Evolutionary conservation across 2,113 vertebrate genomes (phyloP).

Genomic region (Tragelaphus imberbis): DNA sequence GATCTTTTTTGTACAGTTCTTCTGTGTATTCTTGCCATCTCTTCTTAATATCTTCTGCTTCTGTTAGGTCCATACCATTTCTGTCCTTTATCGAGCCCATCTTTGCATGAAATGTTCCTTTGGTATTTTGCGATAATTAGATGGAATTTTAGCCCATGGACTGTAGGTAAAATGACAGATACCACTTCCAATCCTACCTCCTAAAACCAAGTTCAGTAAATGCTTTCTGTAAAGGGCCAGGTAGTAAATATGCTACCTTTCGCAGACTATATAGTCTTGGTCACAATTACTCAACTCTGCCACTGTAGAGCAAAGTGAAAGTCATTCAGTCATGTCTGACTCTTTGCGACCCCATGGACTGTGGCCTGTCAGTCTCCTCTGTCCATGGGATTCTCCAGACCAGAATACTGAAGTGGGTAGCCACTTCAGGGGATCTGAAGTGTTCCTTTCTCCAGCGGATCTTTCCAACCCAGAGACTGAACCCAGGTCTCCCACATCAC

Average conservation of each 20-base stretch:
- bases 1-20: no score
- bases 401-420: neutral
- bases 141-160: neutral
- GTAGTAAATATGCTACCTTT: neutral
- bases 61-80: no score
- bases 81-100: no score
- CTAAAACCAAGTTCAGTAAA: neutral
- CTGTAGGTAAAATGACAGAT: neutral
- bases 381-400: neutral
- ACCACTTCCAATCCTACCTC: neutral
- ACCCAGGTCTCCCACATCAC: fast-evolving
- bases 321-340: neutral
- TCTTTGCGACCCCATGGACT: neutral
- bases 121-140: neutral
- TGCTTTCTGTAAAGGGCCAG: neutral
- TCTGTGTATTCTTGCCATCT: no score
- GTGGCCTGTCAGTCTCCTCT: neutral
- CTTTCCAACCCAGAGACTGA: neutral
- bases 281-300: neutral
- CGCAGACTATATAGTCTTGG: neutral
- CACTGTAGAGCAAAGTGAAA: neutral
- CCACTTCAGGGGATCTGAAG: neutral
- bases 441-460: neutral
- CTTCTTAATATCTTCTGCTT: no score
- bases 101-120: no score